Evolutionary conservation across 2,888 invertebrate species (phyloP), one percentile per base, ranked within the genome.

Genomic region (Dilophus febrilis): DNA sequence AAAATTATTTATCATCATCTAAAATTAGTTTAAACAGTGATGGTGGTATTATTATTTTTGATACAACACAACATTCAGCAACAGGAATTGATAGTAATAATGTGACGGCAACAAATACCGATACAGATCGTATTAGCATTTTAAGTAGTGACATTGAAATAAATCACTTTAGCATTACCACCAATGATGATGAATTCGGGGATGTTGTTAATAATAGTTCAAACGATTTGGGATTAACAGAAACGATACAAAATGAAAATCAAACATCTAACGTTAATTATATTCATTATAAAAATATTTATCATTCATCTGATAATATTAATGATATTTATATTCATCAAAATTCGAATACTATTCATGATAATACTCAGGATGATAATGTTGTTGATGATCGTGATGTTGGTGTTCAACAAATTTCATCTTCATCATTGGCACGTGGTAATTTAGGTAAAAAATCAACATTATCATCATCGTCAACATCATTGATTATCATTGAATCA

Each of bases 371-470:
- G n/a, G n/a, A n/a, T n/a, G n/a, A n/a, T n/a, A n/a, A n/a, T n/a
- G n/a, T n/a, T n/a, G 12, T 36, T 16, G 16, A 14, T 26, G 22
- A 35, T 16, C 16, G 35, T 35, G 39, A 31, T 29, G 22, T 32
- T 5, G 26, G 17, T 32, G 30, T 17, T 26, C 31, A 27, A 17
- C 3, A 30, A 35, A 41, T 42, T 35, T 42, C 44, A 13, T 44
- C 49, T 7, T 49, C 49, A 14, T 48, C 48, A 12, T 49, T 46
- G 22, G 33, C 47, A 11, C 46, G 49, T 8, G 49, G 49, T 17
- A 48, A 47, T 35, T 37, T 49, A 31, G 42, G 44, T 11, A 38
- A 46, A 22, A 49, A 48, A 45, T 45, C 47, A 31, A 47, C 49
- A 22, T 45, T 44, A 8, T 14, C 42, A 3, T 35, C 36, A 13